phyloP scores from a whole-genome alignment of 1,140 invertebrate species.

The Sycobia sp. region DNA sequence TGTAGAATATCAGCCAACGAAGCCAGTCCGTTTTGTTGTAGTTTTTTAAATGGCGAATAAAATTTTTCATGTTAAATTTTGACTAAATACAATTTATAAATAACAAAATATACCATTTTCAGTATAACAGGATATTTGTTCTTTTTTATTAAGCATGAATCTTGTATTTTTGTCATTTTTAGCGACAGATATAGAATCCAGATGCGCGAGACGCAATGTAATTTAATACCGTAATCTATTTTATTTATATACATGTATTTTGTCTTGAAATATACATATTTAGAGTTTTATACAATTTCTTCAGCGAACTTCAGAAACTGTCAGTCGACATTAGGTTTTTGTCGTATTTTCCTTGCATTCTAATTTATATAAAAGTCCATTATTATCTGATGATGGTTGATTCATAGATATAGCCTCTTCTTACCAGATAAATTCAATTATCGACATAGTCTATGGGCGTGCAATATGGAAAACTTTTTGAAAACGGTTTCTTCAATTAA shows the following conservation, averaged over 20 bases:
- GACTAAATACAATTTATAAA: slow-evolving; percentile 48
- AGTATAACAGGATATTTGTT: slow-evolving; percentile 45
- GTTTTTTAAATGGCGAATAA: slow-evolving; percentile 44
- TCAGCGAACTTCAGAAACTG: slow-evolving; percentile 43
- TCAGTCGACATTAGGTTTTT: slow-evolving; percentile 39
- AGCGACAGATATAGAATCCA: slow-evolving; percentile 32
- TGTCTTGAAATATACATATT: slow-evolving; percentile 41
- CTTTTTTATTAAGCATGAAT: slow-evolving; percentile 29
- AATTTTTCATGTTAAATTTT: slow-evolving; percentile 41
- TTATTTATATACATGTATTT: slow-evolving; percentile 42
- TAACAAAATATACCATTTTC: slow-evolving; percentile 47
- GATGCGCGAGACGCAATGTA: slow-evolving; percentile 2
- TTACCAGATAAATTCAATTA: slow-evolving; percentile 18
- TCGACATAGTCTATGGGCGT: slow-evolving; percentile 11
- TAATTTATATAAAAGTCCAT: slow-evolving; percentile 7
- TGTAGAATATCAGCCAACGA: slow-evolving; percentile 31
- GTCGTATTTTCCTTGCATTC: background rate
- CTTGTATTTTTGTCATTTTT: slow-evolving; percentile 29
- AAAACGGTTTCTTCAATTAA: slow-evolving; percentile 29
- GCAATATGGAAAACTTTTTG: slow-evolving; percentile 28
- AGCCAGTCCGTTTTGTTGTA: slow-evolving; percentile 40
- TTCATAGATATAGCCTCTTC: slow-evolving; percentile 24
- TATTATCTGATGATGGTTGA: slow-evolving; percentile 13
- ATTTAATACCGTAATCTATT: slow-evolving; percentile 34
- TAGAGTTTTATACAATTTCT: slow-evolving; percentile 43